Evolutionary conservation across 1,140 invertebrate species (phyloP), one percentile per base, ranked within the genome.

Genomic region (Diachasmimorpha longicaudata): DNA sequence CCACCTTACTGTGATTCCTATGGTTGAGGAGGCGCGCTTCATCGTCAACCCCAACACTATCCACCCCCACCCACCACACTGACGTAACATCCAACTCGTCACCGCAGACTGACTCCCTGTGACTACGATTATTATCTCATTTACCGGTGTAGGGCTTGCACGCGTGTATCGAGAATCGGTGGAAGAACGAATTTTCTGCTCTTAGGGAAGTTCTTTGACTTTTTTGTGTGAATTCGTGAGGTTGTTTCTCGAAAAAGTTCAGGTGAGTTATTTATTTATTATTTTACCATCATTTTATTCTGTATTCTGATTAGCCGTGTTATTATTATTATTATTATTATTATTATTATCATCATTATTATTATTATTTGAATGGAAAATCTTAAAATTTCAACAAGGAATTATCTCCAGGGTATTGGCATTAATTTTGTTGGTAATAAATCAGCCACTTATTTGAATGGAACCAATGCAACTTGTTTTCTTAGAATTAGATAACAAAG

Each of bases 41-140:
- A 84, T 81, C 80, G 80, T 68, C 66, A 68, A 68, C 85, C 84
- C 85, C 79, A 78, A 78, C 80, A 79, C 81, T 79, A 76, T 75
- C 80, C 73, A 81, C 82, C 77, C 76, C 77, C 76, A 77, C 75
- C 81, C 82, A 81, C 81, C 82, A 48, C 46, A 37, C 58, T 11
- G 19, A 69, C 66, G 31, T 42, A 23, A 44, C 52, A 39, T 68
- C 70, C 70, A 42, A 69, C 48, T 72, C 80, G 77, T 74, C 78
- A 39, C 21, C 81, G 74, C 80, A 44, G 79, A 83, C 80, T 82
- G 79, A 86, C 82, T 79, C 82, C 81, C 74, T 14, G 25, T 11
- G 11, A 9, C 83, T 84, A 70, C 83, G 87, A 88, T 87, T 88
- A 87, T 87, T 88, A 87, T 88, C 85, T 85, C 85, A 86, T 88